Evolutionary conservation across 2,888 invertebrate species (phyloP).

Genomic region (Rhagium mordax): DNA sequence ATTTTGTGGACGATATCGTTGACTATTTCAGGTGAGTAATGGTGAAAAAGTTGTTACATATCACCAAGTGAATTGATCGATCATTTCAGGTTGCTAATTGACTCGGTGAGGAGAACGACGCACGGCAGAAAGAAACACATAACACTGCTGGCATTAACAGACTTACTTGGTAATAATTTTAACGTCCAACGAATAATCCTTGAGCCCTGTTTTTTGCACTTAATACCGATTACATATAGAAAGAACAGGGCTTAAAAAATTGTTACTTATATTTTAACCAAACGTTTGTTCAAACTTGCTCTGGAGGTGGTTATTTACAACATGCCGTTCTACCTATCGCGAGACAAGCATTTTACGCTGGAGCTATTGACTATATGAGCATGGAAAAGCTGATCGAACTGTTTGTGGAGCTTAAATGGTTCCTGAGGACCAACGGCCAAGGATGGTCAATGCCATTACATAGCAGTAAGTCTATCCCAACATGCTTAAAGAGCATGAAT

Average conservation of each 20-base stretch:
- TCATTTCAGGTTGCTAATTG: slow-evolving; percentile 44
- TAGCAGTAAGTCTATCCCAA: no score
- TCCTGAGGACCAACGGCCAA: slow-evolving; percentile 74
- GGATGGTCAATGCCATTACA: slow-evolving; percentile 71
- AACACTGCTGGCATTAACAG: slow-evolving; percentile 64
- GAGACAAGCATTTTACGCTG: slow-evolving; percentile 77
- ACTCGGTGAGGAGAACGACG: slow-evolving; percentile 58
- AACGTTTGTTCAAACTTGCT: no score
- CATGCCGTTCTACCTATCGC: slow-evolving; percentile 75
- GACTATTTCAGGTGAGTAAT: slow-evolving; percentile 61
- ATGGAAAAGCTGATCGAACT: slow-evolving; percentile 73
- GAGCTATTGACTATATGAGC: slow-evolving; percentile 73
- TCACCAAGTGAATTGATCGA: neutral
- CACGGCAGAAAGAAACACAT: slow-evolving; percentile 64
- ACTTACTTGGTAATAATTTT: slow-evolving; percentile 61
- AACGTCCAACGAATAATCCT: no score
- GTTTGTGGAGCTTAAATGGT: slow-evolving; percentile 74
- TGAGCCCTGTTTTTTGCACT: no score
- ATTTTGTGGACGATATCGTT: slow-evolving; percentile 63
- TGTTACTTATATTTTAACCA: no score
- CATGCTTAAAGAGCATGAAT: no score
- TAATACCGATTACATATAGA: no score
- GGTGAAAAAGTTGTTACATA: neutral
- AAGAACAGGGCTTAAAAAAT: no score
- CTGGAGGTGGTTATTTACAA: slow-evolving; percentile 75